Evolutionary conservation across 2,797 vertebrate genomes (phyloP), one percentile per base, ranked within the genome.

Genomic region (Huso huso): DNA sequence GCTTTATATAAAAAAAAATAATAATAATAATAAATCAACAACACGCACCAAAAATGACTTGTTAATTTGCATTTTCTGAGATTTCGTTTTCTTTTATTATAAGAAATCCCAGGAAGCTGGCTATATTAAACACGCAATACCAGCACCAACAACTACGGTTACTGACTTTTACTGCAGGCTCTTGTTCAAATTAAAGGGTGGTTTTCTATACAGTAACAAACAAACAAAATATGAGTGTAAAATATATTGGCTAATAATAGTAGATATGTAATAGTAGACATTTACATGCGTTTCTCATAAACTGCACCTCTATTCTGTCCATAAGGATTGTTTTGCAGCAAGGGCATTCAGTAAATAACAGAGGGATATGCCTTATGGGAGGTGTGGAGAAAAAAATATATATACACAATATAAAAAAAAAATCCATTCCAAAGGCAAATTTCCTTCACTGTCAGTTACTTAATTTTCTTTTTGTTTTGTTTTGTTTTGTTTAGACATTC

Each of bases 301-400:
- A 67, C 57, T n/a, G 48, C 58, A 51, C 53, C 60, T 52, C 15
- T 18, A 18, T 18, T 18, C 15, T 18, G 15, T 18, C 15, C 78
- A 77, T 79, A 85, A 85, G 74, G 75, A 86, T 79, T 76, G 72
- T 68, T 77, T 82, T 70, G 85, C 84, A 80, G 83, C 74, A 79
- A 70, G 79, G 79, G 71, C 80, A 77, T 52, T 81, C 87, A 85
- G 86, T 86, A 82, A 85, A 88, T 88, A 81, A 84, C 84, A 81
- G 75, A 76, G 82, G 80, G 78, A 76, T 79, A 81, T 86, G 82
- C 80, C 86, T 86, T 88, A 82, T 86, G 86, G 85, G 85, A 88
- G 84, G 85, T 86, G 81, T 48, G 52, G 15, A 18, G 10, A 71
- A 79, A 66, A 48, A n/a, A 60, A 62, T 18, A 18, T 18, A 18